Conservation (phyloP, 2,888 invertebrate species). For the Globia sparganii region DNA sequence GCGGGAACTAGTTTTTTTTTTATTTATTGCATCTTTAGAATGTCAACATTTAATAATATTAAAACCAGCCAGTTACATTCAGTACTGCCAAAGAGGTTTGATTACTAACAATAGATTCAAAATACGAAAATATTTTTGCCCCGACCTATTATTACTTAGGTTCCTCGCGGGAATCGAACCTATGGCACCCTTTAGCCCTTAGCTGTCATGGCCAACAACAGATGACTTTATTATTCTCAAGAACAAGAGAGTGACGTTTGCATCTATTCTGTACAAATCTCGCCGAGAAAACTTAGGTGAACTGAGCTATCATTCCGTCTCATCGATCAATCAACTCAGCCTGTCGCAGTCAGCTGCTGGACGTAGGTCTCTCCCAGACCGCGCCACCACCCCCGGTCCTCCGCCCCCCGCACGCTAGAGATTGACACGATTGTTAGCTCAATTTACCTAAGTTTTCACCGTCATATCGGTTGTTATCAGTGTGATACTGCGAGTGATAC, state of each 20-base stretch:
- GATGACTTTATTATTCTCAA: background rate
- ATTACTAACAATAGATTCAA: no score
- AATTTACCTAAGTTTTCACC: background rate
- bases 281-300: background rate
- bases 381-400: background rate
- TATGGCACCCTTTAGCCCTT: background rate
- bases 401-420: no score
- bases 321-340: background rate
- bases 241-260: background rate
- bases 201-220: no score
- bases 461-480: slow-evolving; percentile 35
- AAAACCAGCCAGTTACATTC: no score
- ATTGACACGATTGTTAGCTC: background rate
- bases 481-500: slow-evolving; percentile 17
- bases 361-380: background rate
- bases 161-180: background rate
- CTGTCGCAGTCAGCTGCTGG: background rate
- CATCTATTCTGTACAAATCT: background rate
- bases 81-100: no score
- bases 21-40: no score
- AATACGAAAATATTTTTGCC: no score
- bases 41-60: no score
- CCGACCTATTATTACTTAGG: no score
- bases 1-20: no score
- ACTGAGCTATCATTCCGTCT: no score